Conservation (phyloP, 2,888 invertebrate species). For the Idaea aversata region DNA sequence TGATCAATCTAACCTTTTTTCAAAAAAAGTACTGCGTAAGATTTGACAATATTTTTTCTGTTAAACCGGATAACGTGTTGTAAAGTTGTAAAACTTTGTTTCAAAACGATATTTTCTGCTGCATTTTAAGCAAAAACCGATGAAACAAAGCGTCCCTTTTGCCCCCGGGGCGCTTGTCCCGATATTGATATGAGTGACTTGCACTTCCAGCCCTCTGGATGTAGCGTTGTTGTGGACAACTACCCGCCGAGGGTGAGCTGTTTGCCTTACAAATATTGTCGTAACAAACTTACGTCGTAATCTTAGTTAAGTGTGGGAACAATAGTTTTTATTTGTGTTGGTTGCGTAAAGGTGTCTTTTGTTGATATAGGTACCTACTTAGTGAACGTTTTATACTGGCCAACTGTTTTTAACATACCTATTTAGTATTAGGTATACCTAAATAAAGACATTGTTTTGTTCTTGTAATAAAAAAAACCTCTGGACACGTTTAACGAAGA, state of each 20-base stretch:
- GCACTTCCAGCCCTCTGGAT: conserved; percentile 67
- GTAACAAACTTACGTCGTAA: conserved; percentile 64
- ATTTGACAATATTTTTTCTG: no score
- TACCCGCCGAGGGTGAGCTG: conserved; percentile 46
- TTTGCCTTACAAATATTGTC: conserved; percentile 71
- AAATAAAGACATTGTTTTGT: no score
- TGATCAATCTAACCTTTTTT: no score
- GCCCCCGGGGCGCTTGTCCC: conserved; percentile 36
- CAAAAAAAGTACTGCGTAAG: no score
- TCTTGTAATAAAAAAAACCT: no score
- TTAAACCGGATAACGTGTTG: no score
- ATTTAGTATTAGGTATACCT: background rate
- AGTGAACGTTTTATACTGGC: background rate
- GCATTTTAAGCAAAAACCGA: conserved; percentile 62
- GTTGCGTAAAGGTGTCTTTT: conserved; percentile 15
- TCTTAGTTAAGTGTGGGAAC: conserved; percentile 57
- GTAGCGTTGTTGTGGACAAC: conserved; percentile 63
- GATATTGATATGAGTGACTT: conserved; percentile 81
- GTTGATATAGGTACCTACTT: background rate
- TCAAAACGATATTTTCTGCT: conserved; percentile 28
- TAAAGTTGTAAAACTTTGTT: conserved; percentile 8
- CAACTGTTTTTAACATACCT: background rate
- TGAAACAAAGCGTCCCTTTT: conserved; percentile 63
- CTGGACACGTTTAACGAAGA: no score
- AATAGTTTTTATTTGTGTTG: conserved; percentile 40